These are phyloP conservation scores for Cataglyphis rosenhaueri DNA, from an alignment of 2,888 invertebrate species.

Conservation along the genomic window DNA sequence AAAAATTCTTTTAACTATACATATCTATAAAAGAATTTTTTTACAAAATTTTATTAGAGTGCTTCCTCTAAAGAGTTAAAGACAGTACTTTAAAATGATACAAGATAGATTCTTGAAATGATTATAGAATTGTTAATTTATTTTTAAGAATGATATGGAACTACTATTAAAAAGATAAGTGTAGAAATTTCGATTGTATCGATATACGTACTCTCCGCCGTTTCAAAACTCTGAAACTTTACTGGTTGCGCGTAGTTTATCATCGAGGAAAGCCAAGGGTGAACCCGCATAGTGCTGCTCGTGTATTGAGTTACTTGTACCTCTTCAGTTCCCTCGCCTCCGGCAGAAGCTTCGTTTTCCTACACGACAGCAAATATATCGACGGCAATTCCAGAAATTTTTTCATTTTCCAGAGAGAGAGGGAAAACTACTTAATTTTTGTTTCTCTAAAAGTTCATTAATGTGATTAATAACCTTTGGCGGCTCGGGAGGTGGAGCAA, in stretches of 20 bases:
- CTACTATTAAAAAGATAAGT: background rate
- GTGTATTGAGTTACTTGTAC: constrained; percentile 86
- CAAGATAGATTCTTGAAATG: constrained; percentile 1
- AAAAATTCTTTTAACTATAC: background rate
- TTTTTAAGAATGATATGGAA: background rate
- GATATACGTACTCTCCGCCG: constrained; percentile 87
- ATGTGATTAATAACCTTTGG: constrained; percentile 74
- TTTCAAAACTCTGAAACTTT: constrained; percentile 90
- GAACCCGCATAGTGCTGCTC: constrained; percentile 89
- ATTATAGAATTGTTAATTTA: background rate
- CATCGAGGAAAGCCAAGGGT: constrained; percentile 89
- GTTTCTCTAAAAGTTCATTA: background rate
- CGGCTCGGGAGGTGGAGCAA: constrained; percentile 76
- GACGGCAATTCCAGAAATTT: background rate
- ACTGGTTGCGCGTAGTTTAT: constrained; percentile 91
- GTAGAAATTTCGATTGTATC: background rate
- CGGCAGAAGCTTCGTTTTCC: constrained; percentile 87
- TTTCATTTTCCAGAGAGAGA: constrained; percentile 31
- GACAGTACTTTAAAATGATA: background rate
- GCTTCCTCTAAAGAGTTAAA: background rate
- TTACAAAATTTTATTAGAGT: background rate
- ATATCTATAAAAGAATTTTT: background rate
- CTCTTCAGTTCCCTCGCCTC: constrained; percentile 83
- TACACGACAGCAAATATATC: background rate
- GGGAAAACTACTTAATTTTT: constrained; percentile 12